A percentile compares a stretch with the other conserved stretches of the same genome.
Evolutionary conservation across 2,797 vertebrate genomes (phyloP).

Genomic region (Syndactyla subalaris): DNA sequence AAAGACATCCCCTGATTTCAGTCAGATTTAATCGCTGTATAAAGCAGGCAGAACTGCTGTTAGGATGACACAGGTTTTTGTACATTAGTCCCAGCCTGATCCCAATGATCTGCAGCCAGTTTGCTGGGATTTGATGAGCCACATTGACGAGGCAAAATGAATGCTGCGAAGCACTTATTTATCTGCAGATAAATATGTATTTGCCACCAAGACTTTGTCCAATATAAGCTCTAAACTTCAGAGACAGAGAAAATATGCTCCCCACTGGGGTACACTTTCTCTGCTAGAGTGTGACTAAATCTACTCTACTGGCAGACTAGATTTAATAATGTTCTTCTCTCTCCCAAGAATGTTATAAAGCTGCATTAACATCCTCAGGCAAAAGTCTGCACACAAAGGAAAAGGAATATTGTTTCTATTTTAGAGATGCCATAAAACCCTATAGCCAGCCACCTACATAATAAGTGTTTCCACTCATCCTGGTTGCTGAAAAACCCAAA

Average conservation of each 20-base stretch:
- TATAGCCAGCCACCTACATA: conserved; percentile 13
- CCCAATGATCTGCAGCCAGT: neutral
- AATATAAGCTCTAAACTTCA: neutral
- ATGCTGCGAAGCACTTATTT: neutral
- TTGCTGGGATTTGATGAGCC: neutral
- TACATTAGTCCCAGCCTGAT: neutral
- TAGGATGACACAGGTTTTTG: neutral
- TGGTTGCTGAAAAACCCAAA: neutral
- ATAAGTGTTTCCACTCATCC: conserved; percentile 9
- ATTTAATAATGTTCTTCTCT: conserved; percentile 38
- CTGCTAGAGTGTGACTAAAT: conserved; percentile 24
- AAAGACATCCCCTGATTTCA: neutral
- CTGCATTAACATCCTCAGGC: conserved; percentile 61
- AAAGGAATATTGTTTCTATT: conserved; percentile 66
- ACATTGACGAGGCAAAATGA: neutral
- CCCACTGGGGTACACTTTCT: neutral
- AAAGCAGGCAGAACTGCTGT: neutral
- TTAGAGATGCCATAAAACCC: conserved; percentile 37
- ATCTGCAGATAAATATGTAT: neutral
- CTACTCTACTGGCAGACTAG: neutral
- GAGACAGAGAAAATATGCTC: neutral
- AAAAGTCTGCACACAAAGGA: conserved; percentile 48
- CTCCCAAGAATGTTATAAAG: conserved; percentile 37
- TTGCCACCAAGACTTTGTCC: neutral
- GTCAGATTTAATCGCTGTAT: neutral